These are phyloP conservation scores for Falco berigora DNA, from an alignment of 2,797 vertebrate species.

Conservation along the genomic window DNA sequence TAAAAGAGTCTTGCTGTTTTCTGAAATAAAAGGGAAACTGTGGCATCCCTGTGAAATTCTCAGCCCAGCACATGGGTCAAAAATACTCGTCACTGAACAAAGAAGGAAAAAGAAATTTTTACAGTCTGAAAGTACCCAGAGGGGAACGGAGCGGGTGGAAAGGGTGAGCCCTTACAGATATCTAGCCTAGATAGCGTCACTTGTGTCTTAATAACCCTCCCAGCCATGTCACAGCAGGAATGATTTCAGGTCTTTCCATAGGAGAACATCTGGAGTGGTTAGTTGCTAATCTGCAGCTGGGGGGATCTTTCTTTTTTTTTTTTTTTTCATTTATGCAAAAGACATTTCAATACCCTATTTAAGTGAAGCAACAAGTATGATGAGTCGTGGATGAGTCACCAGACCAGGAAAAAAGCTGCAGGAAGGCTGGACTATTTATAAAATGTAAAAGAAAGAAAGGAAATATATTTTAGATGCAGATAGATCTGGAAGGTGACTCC, in stretches of 20 bases:
- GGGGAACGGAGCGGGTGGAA: background rate
- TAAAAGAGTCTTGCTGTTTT: background rate
- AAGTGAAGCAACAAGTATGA: background rate
- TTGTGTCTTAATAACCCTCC: accelerated
- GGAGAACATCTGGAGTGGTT: background rate
- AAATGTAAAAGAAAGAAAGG: slow-evolving; percentile 48
- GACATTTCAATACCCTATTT: background rate
- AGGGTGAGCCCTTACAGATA: background rate
- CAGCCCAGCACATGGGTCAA: accelerated
- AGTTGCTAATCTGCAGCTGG: background rate
- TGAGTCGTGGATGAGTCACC: slow-evolving; percentile 42
- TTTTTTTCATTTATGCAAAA: background rate
- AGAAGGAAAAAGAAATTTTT: background rate
- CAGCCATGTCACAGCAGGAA: background rate
- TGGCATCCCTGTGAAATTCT: background rate
- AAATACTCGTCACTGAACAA: background rate
- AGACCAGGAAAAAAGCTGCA: slow-evolving; percentile 22
- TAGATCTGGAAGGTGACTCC: background rate
- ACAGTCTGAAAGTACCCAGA: background rate
- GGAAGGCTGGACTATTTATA: slow-evolving; percentile 51
- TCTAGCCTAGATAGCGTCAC: background rate
- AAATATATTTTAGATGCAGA: slow-evolving; percentile 23
- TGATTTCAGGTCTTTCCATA: background rate
- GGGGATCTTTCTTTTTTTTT: background rate
- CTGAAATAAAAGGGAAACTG: background rate